phyloP scores from a whole-genome alignment of 2,113 vertebrate genomes.

The Nipponia nippon region DNA sequence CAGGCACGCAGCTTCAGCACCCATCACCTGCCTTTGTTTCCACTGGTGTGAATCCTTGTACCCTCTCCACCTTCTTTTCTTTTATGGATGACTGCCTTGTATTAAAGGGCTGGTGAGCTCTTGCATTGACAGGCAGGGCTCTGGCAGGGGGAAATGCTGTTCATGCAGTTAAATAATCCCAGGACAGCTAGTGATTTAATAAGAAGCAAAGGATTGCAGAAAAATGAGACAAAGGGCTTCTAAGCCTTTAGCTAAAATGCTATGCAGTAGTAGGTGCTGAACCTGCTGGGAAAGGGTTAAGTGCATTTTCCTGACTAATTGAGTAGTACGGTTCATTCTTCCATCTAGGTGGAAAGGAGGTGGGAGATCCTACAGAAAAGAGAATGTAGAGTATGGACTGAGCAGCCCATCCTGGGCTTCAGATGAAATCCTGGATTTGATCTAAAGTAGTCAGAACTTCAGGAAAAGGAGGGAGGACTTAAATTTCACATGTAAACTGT shows the following conservation, averaged over 20 bases:
- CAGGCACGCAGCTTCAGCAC: background rate
- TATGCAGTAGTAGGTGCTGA: background rate
- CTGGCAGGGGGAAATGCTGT: background rate
- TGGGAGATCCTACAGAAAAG: background rate
- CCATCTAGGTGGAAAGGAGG: background rate
- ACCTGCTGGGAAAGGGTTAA: background rate
- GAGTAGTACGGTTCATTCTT: background rate
- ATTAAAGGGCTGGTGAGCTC: background rate
- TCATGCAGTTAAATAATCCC: background rate
- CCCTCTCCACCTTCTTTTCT: background rate
- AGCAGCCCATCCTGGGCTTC: background rate
- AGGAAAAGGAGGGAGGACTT: background rate
- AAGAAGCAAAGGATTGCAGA: background rate
- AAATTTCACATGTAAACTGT: background rate
- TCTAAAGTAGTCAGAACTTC: background rate
- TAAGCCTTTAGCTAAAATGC: background rate
- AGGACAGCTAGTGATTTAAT: background rate
- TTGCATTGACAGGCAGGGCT: background rate
- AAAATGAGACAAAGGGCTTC: background rate
- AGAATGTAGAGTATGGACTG: background rate
- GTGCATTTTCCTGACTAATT: background rate
- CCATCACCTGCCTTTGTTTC: background rate
- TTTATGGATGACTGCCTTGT: background rate
- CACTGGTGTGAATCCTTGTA: background rate
- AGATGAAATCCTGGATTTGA: background rate